phyloP scores from a whole-genome alignment of 1,140 invertebrate genomes.

The Ceratina calcarata region DNA sequence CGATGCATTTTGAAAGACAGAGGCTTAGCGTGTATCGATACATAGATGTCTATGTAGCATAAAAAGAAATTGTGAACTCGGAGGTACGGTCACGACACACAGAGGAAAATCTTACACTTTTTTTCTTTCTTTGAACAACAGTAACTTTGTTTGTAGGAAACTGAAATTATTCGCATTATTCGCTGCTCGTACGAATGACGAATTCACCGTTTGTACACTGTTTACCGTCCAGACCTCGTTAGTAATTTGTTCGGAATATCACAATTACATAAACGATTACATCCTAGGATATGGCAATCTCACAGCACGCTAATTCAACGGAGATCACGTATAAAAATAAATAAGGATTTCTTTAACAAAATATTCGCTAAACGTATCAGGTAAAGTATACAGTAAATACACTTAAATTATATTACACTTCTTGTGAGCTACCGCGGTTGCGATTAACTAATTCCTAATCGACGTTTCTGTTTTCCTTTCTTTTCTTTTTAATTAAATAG shows the following conservation, averaged over 20 bases:
- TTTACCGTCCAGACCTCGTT: conserved; percentile 9
- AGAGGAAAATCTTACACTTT: conserved; percentile 10
- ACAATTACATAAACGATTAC: conserved; percentile 57
- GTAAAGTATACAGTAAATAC: conserved; percentile 18
- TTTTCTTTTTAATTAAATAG: background rate
- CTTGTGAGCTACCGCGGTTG: background rate
- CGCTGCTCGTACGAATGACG: background rate
- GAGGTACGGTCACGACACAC: conserved; percentile 9
- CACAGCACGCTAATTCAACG: conserved; percentile 66
- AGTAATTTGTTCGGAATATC: conserved; percentile 65
- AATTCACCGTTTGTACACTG: conserved; percentile 37
- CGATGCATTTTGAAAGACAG: conserved; percentile 52
- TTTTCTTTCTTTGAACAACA: conserved; percentile 9
- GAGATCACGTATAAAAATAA: conserved; percentile 71
- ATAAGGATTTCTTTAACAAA: conserved; percentile 58
- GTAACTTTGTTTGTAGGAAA: conserved; percentile 23
- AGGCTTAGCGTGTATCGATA: conserved; percentile 19
- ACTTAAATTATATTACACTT: conserved; percentile 33
- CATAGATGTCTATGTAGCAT: background rate
- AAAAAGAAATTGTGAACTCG: background rate
- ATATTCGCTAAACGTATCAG: conserved; percentile 28
- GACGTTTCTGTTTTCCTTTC: background rate
- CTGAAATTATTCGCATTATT: conserved; percentile 20
- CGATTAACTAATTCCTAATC: conserved; percentile 5
- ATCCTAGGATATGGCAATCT: conserved; percentile 63